Base-by-base conservation (phyloP, 2,113 vertebrate species). In the Acrocephalus kingi region DNA sequence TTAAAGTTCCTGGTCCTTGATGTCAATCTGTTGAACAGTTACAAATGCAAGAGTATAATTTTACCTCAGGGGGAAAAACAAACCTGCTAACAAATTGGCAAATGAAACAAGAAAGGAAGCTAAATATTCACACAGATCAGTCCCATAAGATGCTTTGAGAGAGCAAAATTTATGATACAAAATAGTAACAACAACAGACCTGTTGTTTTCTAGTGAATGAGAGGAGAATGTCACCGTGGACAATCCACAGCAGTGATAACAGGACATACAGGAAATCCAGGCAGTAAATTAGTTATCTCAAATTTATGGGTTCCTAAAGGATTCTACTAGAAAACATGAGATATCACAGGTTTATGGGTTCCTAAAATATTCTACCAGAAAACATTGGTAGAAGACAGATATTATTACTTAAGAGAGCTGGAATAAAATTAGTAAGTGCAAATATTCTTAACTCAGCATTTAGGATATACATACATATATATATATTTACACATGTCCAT, bases 61-160 rank as follows among this genome's bases (percentile, higher is more conserved):
- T 51, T 88, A 51, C 8, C 49, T 55, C 2, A 4, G 7, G 23
- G 46, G 0, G 0, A 18, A 17, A 31, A 24, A 15, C 13, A 16
- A 27, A 1, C 7, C 2, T 43, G 7, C 22, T 66, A 51, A 62
- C 20, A 78, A 55, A 48, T 2, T 6, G 9, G 18, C 12, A 88
- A 80, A 59, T 17, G 8, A 88, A 88, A 61, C 18, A 55, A 59
- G 12, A 87, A 92, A 61, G 11, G 2, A 61, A 3, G 11, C 4
- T 59, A 79, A 75, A 67, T 54, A 83, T 39, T 80, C 18, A 9
- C 1, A 6, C 16, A 72, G 39, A 64, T 35, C 8, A 45, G 11
- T 27, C 56, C 56, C 20, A 30, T 13, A 35, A 51, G 13, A 56
- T 17, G 15, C 13, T 82, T 10, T 21, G 39, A 71, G 64, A 48